Evolutionary conservation across 2,888 invertebrate species (phyloP), one percentile per base, ranked within the genome.

Genomic region (Argyresthia goedartella): DNA sequence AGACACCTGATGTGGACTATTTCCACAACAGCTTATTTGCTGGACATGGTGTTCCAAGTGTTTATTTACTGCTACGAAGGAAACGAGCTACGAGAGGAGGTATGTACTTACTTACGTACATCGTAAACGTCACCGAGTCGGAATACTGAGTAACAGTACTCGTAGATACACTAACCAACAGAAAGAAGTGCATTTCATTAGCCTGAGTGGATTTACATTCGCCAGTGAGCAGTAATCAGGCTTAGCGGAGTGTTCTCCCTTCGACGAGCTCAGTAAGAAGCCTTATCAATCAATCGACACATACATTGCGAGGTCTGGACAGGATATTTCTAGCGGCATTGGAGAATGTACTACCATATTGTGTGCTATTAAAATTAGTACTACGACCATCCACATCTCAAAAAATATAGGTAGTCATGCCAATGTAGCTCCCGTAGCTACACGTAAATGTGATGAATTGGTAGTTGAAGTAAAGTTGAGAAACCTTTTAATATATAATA

Each of bases 31-130:
- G 49, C 66, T 0, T 88, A 81, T 54, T 60, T 80, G 3, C 10
- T 68, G 0, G 67, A 66, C 15, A 80, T 87, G 77, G 64, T 70
- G 54, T 62, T 72, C 15, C 76, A 88, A 62, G 75, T 88, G 9
- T 86, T 79, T 53, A 51, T 87, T 1, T 87, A 80, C 57, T 88
- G 88, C 50, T 84, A 82, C 56, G 81, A 81, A 53, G 88, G 87
- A 34, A 77, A 84, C 54, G 67, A 81, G 55, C 68, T 88, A 0
- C 73, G 80, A 9, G 75, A 76, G 54, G 82, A 88, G 75, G 88
- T 88, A 60, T 59, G 44, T 4, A 8, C n/a, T 1, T 41, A 8
- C 7, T 6, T 16, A 41, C 59, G 2, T 71, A 65, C n/a, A 25
- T 13, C 45, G 25, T 42, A 10, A 11, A 10, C 41, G 0, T 13